Base-by-base conservation (phyloP, 2,113 vertebrate genomes). In the Atlantisia rogersi region DNA sequence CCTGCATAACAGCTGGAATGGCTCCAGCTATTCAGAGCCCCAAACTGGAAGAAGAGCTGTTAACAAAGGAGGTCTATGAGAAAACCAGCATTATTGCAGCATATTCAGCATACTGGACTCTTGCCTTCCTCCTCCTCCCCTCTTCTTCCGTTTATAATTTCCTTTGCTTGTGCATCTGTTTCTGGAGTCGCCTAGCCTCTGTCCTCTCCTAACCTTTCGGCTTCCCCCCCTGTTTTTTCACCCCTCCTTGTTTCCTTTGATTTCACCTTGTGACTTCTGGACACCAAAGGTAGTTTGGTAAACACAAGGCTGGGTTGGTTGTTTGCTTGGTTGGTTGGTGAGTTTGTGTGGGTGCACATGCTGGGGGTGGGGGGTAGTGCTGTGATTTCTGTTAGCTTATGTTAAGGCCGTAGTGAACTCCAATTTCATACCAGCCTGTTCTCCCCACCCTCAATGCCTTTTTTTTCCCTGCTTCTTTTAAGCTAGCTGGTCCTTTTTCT, bases 1-100 rank as follows among this genome's bases (percentile, higher is more conserved):
- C 86, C 86, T 68, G 55, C 25, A 9, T 68, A 95, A 92, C 46
- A 59, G 78, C 63, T 94, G 95, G 88, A 94, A 94, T 69, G 15
- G 68, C 73, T 95, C 91, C 94, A 96, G 91, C 93, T 87, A 94
- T 96, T 97, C 88, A 94, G 52, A 84, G 40, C 55, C 48, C 77
- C 69, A n/a, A 95, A 91, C 71, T 90, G 83, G 81, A 95, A 95
- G 81, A 95, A 95, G 88, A 82, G 69, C 88, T 64, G 29, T 37
- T 88, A 81, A 94, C 86, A 96, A 93, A 92, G 46, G 62, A 79
- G 50, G 58, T 80, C 81, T 94, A 39, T 96, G 76, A 55, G 7
- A 83, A 95, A 85, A 31, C 40, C 90, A 89, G 73, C 44, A 26
- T 91, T 92, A 85, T 92, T 93, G 32, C 28, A 10, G 44, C 67